A percentile compares a stretch with the other conserved stretches of the same genome.
phyloP scores from a whole-genome alignment of 2,888 invertebrate species.

The Eristalis arbustorum region DNA sequence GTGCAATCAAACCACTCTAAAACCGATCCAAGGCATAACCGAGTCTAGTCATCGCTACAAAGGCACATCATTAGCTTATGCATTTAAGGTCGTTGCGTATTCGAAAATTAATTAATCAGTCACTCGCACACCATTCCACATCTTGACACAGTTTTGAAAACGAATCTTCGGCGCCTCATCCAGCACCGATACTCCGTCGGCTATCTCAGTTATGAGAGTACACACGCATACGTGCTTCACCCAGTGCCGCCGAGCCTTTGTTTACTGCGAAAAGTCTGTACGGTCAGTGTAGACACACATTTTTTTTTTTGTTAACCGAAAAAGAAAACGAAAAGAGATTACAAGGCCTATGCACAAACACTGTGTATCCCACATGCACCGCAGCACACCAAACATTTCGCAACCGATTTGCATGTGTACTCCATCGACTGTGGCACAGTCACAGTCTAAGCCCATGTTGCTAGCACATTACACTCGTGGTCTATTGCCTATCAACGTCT shows the following conservation, averaged over 20 bases:
- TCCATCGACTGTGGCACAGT: too few relatives aligned
- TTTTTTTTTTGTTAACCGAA: slow-evolving; percentile 6
- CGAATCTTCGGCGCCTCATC: not conserved
- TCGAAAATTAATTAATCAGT: too few relatives aligned
- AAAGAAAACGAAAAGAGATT: not conserved
- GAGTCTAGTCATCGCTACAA: too few relatives aligned
- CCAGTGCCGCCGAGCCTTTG: not conserved
- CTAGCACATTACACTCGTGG: not conserved
- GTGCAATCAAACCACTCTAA: too few relatives aligned
- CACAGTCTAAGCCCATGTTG: not conserved
- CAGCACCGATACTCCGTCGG: not conserved
- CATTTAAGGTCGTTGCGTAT: too few relatives aligned
- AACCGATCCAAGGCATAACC: too few relatives aligned
- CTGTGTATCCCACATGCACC: not conserved
- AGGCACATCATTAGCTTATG: too few relatives aligned
- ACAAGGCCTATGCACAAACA: not conserved
- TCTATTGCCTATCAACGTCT: not conserved
- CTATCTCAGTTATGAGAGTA: not conserved
- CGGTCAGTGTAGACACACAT: not conserved
- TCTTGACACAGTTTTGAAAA: not conserved
- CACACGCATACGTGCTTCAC: not conserved
- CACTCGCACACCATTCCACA: too few relatives aligned
- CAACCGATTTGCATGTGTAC: not conserved
- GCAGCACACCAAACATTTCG: slow-evolving; percentile 14
- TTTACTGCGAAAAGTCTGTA: slow-evolving; percentile 15